Percentiles rank a stretch among this genome's conserved stretches.
These are phyloP conservation scores for Danio kyathit DNA, from an alignment of 2,797 vertebrate species.

Conservation along the genomic window DNA sequence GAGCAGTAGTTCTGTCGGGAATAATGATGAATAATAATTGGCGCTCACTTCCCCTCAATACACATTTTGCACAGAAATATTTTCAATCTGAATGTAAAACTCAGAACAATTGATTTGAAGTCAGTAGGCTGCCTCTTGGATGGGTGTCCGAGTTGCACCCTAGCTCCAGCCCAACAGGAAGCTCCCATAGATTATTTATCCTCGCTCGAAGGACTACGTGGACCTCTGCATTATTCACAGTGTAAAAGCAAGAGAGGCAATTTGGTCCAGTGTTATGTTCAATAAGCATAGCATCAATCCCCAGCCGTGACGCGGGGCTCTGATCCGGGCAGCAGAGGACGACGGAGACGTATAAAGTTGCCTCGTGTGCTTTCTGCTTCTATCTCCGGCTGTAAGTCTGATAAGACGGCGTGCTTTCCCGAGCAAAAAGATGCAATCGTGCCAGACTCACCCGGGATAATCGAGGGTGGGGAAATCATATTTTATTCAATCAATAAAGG, in stretches of 20 bases:
- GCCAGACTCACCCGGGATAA: constrained; percentile 30
- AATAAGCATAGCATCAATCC: constrained; percentile 46
- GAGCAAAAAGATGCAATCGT: constrained; percentile 51
- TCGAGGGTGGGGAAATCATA: constrained; percentile 27
- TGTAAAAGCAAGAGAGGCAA: constrained; percentile 50
- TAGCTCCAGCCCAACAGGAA: constrained; percentile 1
- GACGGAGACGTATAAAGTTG: constrained; percentile 35
- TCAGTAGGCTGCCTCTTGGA: constrained; percentile 27
- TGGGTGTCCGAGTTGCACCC: constrained; percentile 15
- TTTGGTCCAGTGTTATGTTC: constrained; percentile 48
- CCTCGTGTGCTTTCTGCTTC: constrained; percentile 33
- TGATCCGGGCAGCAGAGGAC: neutral
- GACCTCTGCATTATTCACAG: constrained; percentile 57
- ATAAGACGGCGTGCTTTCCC: constrained; percentile 38
- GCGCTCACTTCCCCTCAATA: neutral
- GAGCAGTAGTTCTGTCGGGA: neutral
- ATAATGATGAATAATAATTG: too few species aligned
- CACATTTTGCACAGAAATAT: neutral
- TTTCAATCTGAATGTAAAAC: neutral
- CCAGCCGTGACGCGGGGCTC: constrained; percentile 21
- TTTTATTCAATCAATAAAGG: constrained; percentile 25
- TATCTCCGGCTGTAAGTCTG: constrained; percentile 7
- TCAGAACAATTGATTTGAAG: constrained; percentile 45
- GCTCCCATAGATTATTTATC: constrained; percentile 59
- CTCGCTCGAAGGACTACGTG: constrained; percentile 36